Conservation (phyloP, 1,140 invertebrate species). For the Andricus grossulariae region DNA sequence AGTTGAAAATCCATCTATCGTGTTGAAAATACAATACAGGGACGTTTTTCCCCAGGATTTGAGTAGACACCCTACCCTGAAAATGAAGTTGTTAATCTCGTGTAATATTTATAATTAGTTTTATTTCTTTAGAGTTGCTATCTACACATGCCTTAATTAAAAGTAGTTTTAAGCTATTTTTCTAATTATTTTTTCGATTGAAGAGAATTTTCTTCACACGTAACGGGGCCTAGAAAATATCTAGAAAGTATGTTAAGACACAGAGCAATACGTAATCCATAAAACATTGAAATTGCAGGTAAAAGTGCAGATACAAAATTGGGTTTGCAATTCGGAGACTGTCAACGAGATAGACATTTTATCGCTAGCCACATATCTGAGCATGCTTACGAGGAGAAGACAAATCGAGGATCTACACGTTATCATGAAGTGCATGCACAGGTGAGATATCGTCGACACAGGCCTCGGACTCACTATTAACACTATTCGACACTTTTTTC, state of each 20-base stretch:
- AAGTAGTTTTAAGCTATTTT: slow-evolving; percentile 16
- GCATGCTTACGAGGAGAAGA: slow-evolving; percentile 68
- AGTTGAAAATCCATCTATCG: too few relatives aligned
- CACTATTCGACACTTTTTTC: too few relatives aligned
- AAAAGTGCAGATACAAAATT: slow-evolving; percentile 69
- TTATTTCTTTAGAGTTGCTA: not conserved
- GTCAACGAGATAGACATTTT: slow-evolving; percentile 71
- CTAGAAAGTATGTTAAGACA: not conserved
- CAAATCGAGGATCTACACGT: slow-evolving; percentile 68
- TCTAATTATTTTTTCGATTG: slow-evolving; percentile 18
- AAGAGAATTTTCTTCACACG: slow-evolving; percentile 34
- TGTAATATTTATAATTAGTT: slow-evolving; percentile 11
- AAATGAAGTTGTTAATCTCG: not conserved
- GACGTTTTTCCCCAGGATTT: too few relatives aligned
- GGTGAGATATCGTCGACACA: slow-evolving; percentile 54
- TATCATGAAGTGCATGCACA: slow-evolving; percentile 70
- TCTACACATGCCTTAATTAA: slow-evolving; percentile 29
- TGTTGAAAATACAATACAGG: too few relatives aligned
- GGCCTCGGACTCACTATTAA: too few relatives aligned
- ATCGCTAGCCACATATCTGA: slow-evolving; percentile 69
- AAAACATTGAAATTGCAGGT: slow-evolving; percentile 56
- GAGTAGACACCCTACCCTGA: too few relatives aligned
- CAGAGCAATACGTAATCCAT: not conserved
- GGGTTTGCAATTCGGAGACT: slow-evolving; percentile 63
- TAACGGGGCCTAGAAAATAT: slow-evolving; percentile 38